Evolutionary conservation across 2,888 invertebrate genomes (phyloP), one percentile per base, ranked within the genome.

Genomic region (Napeogenes inachia): DNA sequence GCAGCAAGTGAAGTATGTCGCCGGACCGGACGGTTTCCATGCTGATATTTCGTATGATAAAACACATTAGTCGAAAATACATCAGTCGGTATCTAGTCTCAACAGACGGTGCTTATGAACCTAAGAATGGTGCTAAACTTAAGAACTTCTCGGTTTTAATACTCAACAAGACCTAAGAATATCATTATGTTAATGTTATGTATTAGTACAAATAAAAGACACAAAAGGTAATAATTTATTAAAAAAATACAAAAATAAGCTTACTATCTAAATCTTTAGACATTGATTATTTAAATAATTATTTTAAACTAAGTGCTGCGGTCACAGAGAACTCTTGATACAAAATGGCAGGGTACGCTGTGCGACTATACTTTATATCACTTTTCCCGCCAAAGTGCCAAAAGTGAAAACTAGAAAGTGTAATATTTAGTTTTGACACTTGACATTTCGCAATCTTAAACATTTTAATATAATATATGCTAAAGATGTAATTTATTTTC

Each of bases 1-100:
- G 75, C 96, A 96, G 85, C 93, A 93, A 71, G 96, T 95, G 57
- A 91, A 93, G 66, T 96, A 96, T 82, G 93, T 93, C 71, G 96
- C 95, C 0, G 96, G 96, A 61, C 93, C 94, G 56, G 91, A 91
- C 57, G 96, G 96, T 6, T 96, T 93, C 81, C 95, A 95, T 76
- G 96, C 96, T 4, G 93, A 94, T 75, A 94, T 96, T 54, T 93
- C 94, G 13, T 95, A 95, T 70, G 92, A 92, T 63, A 79, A 85
- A 45, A 46, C 66, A 45, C 61, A 68, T 13, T 68, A 63, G 57
- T 0, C 32, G 13, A 33, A 21, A 54, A 13, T 54, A 45, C 21
- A 21, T 21, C n/a, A 59, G 53, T 2, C 4, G 33, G 13, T 32
- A 32, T 56, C 32, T 45, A 30, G 21, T 45, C 21, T 6, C 2